Conservation (phyloP, 2,797 vertebrate genomes). For the Chiloscyllium punctatum region DNA sequence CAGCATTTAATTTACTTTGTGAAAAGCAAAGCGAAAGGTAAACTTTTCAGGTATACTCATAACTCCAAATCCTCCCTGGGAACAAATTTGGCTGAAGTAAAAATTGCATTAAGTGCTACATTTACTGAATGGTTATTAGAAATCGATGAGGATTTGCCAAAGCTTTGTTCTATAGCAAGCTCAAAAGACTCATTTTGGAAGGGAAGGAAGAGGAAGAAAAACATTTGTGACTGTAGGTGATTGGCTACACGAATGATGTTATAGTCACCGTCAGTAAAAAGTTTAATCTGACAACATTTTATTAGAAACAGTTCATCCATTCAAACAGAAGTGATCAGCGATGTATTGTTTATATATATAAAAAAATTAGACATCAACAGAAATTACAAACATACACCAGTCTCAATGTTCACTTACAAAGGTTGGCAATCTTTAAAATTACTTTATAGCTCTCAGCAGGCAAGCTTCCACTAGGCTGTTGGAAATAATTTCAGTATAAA, state of each 20-base stretch:
- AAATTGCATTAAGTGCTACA: neutral
- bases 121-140: neutral
- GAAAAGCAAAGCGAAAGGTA: neutral
- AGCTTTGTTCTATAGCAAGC: neutral
- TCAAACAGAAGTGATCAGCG: conserved; percentile 68
- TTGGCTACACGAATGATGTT: neutral
- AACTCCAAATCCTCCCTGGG: neutral
- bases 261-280: neutral
- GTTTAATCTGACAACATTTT: conserved; percentile 54
- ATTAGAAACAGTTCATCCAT: conserved; percentile 74
- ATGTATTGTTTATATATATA: conserved; percentile 46
- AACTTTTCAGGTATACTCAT: neutral
- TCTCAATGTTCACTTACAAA: conserved; percentile 58
- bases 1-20: neutral
- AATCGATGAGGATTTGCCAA: neutral
- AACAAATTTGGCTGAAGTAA: neutral
- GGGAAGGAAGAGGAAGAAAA: no score
- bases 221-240: neutral
- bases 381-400: conserved; percentile 62
- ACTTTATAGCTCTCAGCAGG: conserved; percentile 56
- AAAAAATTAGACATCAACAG: conserved; percentile 76
- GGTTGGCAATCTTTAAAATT: conserved; percentile 69
- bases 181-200: neutral
- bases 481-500: conserved; percentile 33
- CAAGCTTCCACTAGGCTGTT: conserved; percentile 46